A percentile compares a stretch with the other conserved stretches of the same genome.
Conservation (phyloP, 2,113 vertebrate genomes). For the Ardeotis arabs region DNA sequence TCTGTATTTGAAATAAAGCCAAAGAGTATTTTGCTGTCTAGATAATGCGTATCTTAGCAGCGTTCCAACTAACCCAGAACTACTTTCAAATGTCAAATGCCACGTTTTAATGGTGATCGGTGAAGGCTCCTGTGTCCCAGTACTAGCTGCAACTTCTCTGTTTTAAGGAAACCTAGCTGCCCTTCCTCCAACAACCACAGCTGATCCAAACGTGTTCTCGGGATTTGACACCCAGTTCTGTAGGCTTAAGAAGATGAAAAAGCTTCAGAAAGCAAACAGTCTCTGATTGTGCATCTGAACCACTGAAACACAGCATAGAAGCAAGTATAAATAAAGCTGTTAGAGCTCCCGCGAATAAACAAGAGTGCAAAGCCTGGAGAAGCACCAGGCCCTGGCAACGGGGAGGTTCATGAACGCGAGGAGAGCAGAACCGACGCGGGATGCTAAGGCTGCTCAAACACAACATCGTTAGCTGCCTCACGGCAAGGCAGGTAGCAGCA, state of each 20-base stretch:
- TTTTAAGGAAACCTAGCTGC: fast-evolving
- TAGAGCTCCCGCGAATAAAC: not conserved
- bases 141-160: not conserved
- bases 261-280: not conserved
- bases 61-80: not conserved
- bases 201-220: fast-evolving
- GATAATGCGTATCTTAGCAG: not conserved
- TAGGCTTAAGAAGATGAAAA: fast-evolving
- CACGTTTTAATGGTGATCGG: not conserved
- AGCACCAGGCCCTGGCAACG: not conserved
- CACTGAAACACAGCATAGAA: fast-evolving
- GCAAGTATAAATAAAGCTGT: not conserved
- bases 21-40: not conserved
- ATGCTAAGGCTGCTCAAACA: not conserved
- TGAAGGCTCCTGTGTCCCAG: not conserved
- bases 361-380: not conserved
- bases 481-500: not conserved
- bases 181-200: not conserved
- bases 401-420: fast-evolving
- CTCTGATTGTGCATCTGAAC: not conserved
- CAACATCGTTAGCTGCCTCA: not conserved
- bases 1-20: not conserved
- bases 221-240: not conserved
- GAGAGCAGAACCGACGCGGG: not conserved
- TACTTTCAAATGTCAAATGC: not conserved